A percentile compares a stretch with the other conserved stretches of the same genome.
These are phyloP conservation scores for Dascillus cervinus DNA, from an alignment of 2,888 invertebrate genomes.

Conservation along the genomic window DNA sequence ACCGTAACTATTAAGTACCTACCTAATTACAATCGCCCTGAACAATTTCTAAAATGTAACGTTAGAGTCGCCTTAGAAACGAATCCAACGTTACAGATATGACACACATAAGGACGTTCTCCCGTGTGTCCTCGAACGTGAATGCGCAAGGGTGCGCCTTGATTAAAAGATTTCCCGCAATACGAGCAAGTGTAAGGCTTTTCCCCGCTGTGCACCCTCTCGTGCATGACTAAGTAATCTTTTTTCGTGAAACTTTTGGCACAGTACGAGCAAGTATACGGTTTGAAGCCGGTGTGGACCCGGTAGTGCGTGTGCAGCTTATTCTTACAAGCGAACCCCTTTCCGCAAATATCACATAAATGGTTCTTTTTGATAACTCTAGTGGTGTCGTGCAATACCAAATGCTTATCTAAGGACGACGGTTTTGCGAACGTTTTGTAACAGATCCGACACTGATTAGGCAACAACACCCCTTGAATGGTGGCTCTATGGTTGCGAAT, in stretches of 20 bases:
- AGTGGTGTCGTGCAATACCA: slow-evolving; percentile 19
- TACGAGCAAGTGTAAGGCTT: slow-evolving; percentile 27
- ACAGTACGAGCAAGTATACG: slow-evolving; percentile 27
- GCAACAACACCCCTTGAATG: slow-evolving; percentile 39
- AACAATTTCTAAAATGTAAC: slow-evolving; percentile 9
- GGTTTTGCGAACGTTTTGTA: slow-evolving; percentile 28
- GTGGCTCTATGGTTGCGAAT: slow-evolving; percentile 31
- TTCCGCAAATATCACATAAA: slow-evolving; percentile 34
- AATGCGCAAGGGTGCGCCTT: slow-evolving; percentile 21
- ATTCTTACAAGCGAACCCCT: slow-evolving; percentile 31
- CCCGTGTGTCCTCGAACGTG: slow-evolving; percentile 25
- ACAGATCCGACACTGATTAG: slow-evolving; percentile 34
- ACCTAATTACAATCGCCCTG: too few species aligned
- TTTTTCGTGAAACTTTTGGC: slow-evolving; percentile 26
- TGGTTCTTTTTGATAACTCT: slow-evolving; percentile 27
- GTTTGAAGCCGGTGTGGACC: slow-evolving; percentile 27
- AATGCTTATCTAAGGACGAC: slow-evolving; percentile 41
- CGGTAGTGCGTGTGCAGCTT: slow-evolving; percentile 29
- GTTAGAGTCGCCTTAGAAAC: slow-evolving; percentile 10
- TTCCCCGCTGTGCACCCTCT: slow-evolving; percentile 28
- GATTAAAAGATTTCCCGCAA: slow-evolving; percentile 27
- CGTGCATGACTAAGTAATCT: slow-evolving; percentile 25
- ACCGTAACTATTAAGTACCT: too few species aligned
- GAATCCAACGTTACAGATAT: slow-evolving; percentile 24
- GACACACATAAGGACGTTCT: slow-evolving; percentile 25